Evolutionary conservation across 1,140 invertebrate species (phyloP).

Genomic region (Pseudoatta argentina): DNA sequence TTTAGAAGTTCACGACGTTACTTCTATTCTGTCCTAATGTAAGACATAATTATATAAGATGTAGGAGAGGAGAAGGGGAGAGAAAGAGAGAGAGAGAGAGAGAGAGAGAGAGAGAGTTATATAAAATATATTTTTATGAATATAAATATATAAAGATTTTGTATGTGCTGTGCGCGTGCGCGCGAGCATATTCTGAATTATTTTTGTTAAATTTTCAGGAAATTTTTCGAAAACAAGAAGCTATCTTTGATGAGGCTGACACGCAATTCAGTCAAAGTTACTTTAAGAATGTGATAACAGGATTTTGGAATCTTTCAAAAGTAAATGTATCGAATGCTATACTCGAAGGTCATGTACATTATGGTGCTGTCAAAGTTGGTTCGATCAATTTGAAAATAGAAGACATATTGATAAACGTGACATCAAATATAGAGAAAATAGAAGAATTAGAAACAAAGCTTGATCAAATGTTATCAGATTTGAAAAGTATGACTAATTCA

Average conservation of each 20-base stretch:
- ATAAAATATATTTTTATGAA: too few relatives aligned
- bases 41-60: too few relatives aligned
- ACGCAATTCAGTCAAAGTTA: conserved; percentile 61
- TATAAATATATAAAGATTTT: too few relatives aligned
- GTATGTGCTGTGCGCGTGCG: too few relatives aligned
- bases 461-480: conserved; percentile 49
- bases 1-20: too few relatives aligned
- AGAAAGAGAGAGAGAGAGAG: too few relatives aligned
- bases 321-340: conserved; percentile 48
- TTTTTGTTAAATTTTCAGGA: conserved; percentile 64
- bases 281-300: conserved; percentile 53
- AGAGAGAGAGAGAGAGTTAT: too few relatives aligned
- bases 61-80: too few relatives aligned
- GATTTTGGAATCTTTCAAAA: conserved; percentile 66
- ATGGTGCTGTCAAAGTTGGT: conserved; percentile 57
- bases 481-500: conserved; percentile 18
- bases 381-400: conserved; percentile 36
- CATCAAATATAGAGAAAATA: conserved; percentile 15
- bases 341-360: conserved; percentile 53
- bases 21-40: too few relatives aligned
- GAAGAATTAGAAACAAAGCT: conserved; percentile 57
- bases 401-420: conserved; percentile 60
- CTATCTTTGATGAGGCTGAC: conserved; percentile 67
- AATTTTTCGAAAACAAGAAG: conserved; percentile 71
- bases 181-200: background rate